Percentiles rank a stretch among this genome's conserved stretches.
Evolutionary conservation across 2,888 invertebrate genomes (phyloP).

Genomic region (Leuctra nigra): DNA sequence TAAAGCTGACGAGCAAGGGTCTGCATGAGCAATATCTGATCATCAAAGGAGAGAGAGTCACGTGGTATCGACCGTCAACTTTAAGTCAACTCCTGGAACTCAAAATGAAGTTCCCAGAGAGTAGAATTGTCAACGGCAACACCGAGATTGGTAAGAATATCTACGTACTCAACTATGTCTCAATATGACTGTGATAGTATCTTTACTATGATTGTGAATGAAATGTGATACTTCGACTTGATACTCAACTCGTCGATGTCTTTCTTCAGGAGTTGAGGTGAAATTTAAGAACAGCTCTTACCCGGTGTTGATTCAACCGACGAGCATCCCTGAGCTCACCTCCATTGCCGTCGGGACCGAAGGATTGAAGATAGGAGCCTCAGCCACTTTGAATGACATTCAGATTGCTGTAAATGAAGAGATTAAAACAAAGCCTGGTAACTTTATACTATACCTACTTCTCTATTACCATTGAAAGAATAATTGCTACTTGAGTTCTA

Average conservation of each 20-base stretch:
- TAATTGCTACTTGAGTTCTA: too few relatives aligned
- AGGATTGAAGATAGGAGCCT: constrained; percentile 69
- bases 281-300: constrained; percentile 80
- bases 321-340: constrained; percentile 60
- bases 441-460: too few relatives aligned
- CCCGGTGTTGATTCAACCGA: constrained; percentile 70
- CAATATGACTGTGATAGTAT: too few relatives aligned
- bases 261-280: constrained; percentile 78
- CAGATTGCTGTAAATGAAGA: constrained; percentile 55
- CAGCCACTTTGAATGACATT: constrained; percentile 67
- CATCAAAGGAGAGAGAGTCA: constrained; percentile 55
- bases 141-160: constrained; percentile 74
- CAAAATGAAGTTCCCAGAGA: constrained; percentile 57
- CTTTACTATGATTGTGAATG: too few relatives aligned
- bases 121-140: constrained; percentile 83
- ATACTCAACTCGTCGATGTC: too few relatives aligned
- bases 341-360: constrained; percentile 46
- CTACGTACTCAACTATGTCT: too few relatives aligned
- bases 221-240: background rate
- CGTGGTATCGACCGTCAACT: constrained; percentile 71
- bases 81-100: constrained; percentile 58
- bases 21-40: constrained; percentile 54
- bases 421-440: constrained; percentile 46
- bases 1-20: constrained; percentile 36
- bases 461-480: too few relatives aligned